These are phyloP conservation scores for Sorex fumeus DNA, from an alignment of 2,113 vertebrate species.

Conservation along the genomic window DNA sequence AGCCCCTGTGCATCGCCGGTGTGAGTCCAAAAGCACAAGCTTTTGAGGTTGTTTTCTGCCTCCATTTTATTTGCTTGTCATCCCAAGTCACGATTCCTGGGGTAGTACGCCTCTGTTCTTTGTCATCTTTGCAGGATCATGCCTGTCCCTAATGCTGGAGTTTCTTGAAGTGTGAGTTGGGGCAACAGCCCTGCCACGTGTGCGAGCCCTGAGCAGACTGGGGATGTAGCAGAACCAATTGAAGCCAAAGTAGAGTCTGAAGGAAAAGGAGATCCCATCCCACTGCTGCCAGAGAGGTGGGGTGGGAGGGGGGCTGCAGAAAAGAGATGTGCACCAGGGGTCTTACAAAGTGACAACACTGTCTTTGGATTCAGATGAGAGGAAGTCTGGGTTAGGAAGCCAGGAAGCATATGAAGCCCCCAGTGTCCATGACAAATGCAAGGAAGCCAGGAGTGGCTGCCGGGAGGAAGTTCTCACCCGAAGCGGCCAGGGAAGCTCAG, in stretches of 20 bases:
- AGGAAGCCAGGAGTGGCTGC: not conserved
- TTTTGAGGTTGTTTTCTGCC: slow-evolving; percentile 20
- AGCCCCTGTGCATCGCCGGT: too few relatives aligned
- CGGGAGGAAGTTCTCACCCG: not conserved
- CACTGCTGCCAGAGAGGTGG: not conserved
- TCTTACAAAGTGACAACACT: not conserved
- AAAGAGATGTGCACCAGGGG: not conserved
- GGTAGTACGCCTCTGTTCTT: not conserved
- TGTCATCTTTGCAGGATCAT: not conserved
- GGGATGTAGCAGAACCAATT: not conserved
- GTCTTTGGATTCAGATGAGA: slow-evolving; percentile 47
- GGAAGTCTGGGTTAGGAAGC: not conserved
- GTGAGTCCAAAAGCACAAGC: too few relatives aligned
- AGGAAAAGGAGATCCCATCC: not conserved
- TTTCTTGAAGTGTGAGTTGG: not conserved
- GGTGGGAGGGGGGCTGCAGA: too few relatives aligned
- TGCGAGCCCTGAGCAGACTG: not conserved
- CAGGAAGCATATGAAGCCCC: not conserved
- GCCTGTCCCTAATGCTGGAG: too few relatives aligned
- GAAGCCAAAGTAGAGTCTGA: not conserved
- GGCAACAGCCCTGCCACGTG: not conserved
- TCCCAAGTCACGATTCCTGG: not conserved
- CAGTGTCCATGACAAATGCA: slow-evolving; percentile 37
- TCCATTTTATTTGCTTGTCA: slow-evolving; percentile 23
- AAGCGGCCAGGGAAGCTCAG: not conserved